Base-by-base conservation (phyloP, 1,140 invertebrate species). In the Sycophila sp. region DNA sequence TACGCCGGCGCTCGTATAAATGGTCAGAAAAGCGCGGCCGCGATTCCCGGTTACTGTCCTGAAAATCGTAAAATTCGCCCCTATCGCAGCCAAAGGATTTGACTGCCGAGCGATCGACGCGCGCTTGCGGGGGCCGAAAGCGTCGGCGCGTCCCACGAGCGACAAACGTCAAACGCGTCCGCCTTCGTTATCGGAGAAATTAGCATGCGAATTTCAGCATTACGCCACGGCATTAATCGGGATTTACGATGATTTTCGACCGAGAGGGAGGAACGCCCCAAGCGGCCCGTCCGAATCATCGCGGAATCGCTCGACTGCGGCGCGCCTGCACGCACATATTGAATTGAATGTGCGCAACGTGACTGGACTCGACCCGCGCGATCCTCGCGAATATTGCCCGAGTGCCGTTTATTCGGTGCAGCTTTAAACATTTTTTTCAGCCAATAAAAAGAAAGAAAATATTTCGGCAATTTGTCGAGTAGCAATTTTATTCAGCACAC, bases 241-340 rank as follows among this genome's bases (percentile, higher is more conserved):
- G 51, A 70, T 70, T 70, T 70, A 64, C 69, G 51, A 58, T 64
- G 69, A 70, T 70, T 70, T 58, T 22, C 36, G 30, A 6, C 2
- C 4, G 26, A 15, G 34, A 32, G 17, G 26, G 59, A 63, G 26
- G 26, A 51, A 38, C 62, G 47, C 62, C 19, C 17, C 34, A n/a
- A n/a, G 51, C 38, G 24, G 0, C 8, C n/a, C n/a, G n/a, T 13
- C 32, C 7, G 26, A 45, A 45, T 26, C 22, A 34, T 17, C 22
- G 47, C 3, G 26, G 22, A 4, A 19, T 19, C 47, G 47, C 5
- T n/a, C n/a, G 42, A 45, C 42, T 19, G 19, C n/a, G n/a, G 28
- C 28, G 45, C 6, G 30, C n/a, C 22, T 19, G 22, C 53, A 45
- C 19, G 55, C 53, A 36, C 42, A 62, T 55, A 45, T 69, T 58